Evolutionary conservation across 2,888 invertebrate genomes (phyloP), one percentile per base, ranked within the genome.

Genomic region (Ophonus ardosiacus): DNA sequence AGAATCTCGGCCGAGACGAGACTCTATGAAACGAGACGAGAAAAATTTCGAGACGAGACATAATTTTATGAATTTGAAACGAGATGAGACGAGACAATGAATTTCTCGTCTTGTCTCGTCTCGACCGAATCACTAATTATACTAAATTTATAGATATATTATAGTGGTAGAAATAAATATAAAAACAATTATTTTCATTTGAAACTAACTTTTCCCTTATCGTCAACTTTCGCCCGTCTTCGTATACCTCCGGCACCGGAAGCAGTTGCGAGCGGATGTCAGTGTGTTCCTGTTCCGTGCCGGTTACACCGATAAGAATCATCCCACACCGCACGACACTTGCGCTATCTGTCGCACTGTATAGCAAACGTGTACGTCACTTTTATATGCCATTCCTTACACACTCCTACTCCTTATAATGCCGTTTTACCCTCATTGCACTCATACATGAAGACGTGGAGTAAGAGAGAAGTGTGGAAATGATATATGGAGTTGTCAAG

Each of bases 261-360:
- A 82, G 24, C 82, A 82, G 82, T 82, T 82, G 82, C 82, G 82
- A 71, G 40, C 56, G 71, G 40, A 71, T 82, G 82, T 82, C 82
- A 82, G 82, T 82, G 71, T 57, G 82, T 82, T 82, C 82, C 82
- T 68, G 82, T 71, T 82, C 71, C 82, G 71, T 71, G 71, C 68
- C 65, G 31, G 76, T 76, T 57, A 38, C 0, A 18, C 65, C 63
- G 81, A 81, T 81, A 81, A 81, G 81, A 65, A 81, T 81, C 81
- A 81, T 81, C 63, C 63, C 18, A 43, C 65, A n/a, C 10, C 17
- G 13, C 65, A 61, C 21, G 65, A 51, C 51, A 59, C 59, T 59
- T 17, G 13, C 59, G 38, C 38, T 80, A 65, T 81, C 61, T 63
- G 63, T 80, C 80, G 40, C 18, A n/a, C 17, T 18, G 74, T 71